These are phyloP conservation scores for Platysteira castanea DNA, from an alignment of 2,113 vertebrate species.

Conservation along the genomic window DNA sequence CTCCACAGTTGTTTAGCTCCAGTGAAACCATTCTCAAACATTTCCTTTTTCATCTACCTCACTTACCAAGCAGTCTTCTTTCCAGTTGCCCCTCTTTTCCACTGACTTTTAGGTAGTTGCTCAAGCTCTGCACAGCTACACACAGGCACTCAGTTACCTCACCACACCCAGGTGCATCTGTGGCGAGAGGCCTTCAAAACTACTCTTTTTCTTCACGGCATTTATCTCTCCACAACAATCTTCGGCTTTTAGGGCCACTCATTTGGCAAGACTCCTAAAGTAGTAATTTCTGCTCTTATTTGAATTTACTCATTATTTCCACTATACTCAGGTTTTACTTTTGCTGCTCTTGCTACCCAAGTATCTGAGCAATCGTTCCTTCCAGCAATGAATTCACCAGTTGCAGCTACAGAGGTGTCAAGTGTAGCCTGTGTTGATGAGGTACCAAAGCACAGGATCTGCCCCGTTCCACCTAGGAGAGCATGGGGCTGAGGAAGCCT, in stretches of 20 bases:
- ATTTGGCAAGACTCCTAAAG: not conserved
- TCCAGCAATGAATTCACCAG: fast-evolving
- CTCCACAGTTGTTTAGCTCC: not conserved
- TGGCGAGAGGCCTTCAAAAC: not conserved
- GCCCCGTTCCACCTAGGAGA: fast-evolving
- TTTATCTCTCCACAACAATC: fast-evolving
- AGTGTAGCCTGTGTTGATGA: fast-evolving
- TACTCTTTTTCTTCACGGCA: not conserved
- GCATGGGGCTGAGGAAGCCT: fast-evolving
- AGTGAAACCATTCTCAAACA: not conserved
- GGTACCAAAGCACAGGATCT: not conserved
- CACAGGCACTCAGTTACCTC: not conserved
- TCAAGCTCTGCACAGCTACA: fast-evolving
- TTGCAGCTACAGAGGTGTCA: fast-evolving
- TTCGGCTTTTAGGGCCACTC: not conserved
- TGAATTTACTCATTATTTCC: not conserved
- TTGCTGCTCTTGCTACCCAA: not conserved
- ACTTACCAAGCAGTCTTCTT: not conserved
- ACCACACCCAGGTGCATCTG: fast-evolving
- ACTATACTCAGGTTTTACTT: not conserved
- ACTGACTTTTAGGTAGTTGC: not conserved
- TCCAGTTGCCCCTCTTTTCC: not conserved
- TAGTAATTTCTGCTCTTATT: not conserved
- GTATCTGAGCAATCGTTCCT: not conserved
- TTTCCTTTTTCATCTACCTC: not conserved